Evolutionary conservation across 1,140 invertebrate genomes (phyloP), one percentile per base, ranked within the genome.

Genomic region (Sycophaga agraensis): DNA sequence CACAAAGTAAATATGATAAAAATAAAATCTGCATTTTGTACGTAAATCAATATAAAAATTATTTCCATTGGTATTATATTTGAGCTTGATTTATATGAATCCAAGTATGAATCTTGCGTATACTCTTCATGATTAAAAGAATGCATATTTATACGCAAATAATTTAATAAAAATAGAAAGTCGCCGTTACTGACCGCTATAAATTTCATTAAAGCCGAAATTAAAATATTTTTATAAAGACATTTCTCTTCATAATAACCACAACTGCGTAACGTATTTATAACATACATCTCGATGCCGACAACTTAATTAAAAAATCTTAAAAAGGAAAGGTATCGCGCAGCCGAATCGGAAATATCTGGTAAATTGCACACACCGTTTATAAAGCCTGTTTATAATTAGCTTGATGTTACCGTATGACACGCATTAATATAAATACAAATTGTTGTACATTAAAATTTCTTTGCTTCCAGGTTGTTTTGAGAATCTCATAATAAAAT

Each of bases 231-330:
- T 19, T 26, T 9, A 54, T 54, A 28, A 42, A 54, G 21, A 28
- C 28, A 54, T 54, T 28, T 42, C 22, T 42, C 21, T 26, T 8
- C 5, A 17, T 34, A 43, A 43, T 26, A 9, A 21, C 9, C 53
- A 11, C n/a, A 40, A 8, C 17, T 9, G 19, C 37, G 16, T 7
- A 31, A 7, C 9, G 24, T 31, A 34, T 55, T 55, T 55, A 42
- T 42, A 43, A 43, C 17, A n/a, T 24, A 24, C 40, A n/a, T n/a
- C n/a, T n/a, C n/a, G n/a, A n/a, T n/a, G 19, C 40, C 21, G 21
- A 40, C 8, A 54, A 26, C 16, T 40, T 40, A 54, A 40, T 54
- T 54, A 40, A 54, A 54, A 40, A 54, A 40, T 45, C 11, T 45
- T 4, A 22, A 24, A 45, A 24, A 17, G 28, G 19, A 14, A n/a